Evolutionary conservation across 2,113 vertebrate genomes (phyloP).

Genomic region (Erinaceus europaeus): DNA sequence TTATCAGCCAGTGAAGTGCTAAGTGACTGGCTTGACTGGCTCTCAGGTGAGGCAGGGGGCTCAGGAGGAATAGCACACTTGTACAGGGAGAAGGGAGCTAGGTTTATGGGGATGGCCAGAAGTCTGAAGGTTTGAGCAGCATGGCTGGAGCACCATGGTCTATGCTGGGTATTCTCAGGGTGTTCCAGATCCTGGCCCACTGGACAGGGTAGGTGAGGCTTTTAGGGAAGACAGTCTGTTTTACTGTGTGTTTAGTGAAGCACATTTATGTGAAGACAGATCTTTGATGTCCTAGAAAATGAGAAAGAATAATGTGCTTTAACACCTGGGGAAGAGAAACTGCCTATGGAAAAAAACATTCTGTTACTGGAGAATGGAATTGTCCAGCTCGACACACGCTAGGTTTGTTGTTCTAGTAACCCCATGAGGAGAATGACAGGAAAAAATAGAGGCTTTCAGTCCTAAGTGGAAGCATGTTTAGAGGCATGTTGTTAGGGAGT

Average conservation of each 20-base stretch:
- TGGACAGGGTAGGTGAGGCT: background rate
- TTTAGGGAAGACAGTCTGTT: background rate
- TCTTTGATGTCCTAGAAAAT: constrained; percentile 58
- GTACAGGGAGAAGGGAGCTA: background rate
- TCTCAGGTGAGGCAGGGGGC: background rate
- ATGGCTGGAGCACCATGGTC: no score
- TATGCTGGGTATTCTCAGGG: background rate
- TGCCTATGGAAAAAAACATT: background rate
- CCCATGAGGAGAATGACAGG: background rate
- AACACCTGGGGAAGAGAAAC: constrained; percentile 50
- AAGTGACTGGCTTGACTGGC: background rate
- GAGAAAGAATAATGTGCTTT: constrained; percentile 45
- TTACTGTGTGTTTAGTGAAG: background rate
- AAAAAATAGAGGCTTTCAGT: background rate
- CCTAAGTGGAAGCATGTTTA: background rate
- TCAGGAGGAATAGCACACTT: background rate
- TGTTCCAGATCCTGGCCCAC: background rate
- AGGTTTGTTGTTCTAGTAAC: background rate
- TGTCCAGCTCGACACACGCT: background rate
- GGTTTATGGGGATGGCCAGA: background rate
- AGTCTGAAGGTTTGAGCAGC: background rate
- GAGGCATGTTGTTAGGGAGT: background rate
- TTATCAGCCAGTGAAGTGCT: background rate
- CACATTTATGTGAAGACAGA: constrained; percentile 44
- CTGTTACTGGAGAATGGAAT: background rate